phyloP scores from a whole-genome alignment of 2,113 vertebrate genomes.

The Chauna torquata region DNA sequence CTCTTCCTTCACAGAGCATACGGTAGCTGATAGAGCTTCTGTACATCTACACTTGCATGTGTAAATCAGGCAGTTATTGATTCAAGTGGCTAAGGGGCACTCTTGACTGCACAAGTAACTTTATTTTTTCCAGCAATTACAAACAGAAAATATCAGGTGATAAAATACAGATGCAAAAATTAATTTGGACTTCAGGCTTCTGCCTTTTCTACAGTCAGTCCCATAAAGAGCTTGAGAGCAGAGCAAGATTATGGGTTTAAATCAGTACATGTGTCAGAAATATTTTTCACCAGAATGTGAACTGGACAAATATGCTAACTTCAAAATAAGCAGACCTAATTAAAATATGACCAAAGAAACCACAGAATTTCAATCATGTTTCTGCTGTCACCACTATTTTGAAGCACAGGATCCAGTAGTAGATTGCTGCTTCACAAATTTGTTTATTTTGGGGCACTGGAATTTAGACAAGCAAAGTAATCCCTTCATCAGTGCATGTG shows the following conservation, averaged over 20 bases:
- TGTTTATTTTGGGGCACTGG: neutral
- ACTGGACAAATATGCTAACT: neutral
- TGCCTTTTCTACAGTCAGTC: neutral
- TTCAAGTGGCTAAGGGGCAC: neutral
- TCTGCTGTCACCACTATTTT: rapidly evolving
- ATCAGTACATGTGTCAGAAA: neutral
- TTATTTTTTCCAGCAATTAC: neutral
- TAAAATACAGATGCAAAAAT: neutral
- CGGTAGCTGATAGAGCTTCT: neutral
- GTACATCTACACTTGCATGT: rapidly evolving
- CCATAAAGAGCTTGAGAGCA: neutral
- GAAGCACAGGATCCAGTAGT: neutral
- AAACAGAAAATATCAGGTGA: neutral
- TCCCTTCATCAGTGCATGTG: rapidly evolving
- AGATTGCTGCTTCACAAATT: neutral
- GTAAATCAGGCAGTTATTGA: neutral
- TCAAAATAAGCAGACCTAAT: neutral
- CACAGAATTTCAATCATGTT: rapidly evolving
- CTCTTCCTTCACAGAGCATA: neutral
- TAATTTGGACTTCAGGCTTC: neutral
- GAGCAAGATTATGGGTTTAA: neutral
- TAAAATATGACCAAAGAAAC: neutral
- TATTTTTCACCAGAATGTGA: neutral
- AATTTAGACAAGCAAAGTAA: neutral
- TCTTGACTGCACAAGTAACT: neutral